Evolutionary conservation across 2,888 invertebrate species (phyloP).

Genomic region (Dynastes hyllus): DNA sequence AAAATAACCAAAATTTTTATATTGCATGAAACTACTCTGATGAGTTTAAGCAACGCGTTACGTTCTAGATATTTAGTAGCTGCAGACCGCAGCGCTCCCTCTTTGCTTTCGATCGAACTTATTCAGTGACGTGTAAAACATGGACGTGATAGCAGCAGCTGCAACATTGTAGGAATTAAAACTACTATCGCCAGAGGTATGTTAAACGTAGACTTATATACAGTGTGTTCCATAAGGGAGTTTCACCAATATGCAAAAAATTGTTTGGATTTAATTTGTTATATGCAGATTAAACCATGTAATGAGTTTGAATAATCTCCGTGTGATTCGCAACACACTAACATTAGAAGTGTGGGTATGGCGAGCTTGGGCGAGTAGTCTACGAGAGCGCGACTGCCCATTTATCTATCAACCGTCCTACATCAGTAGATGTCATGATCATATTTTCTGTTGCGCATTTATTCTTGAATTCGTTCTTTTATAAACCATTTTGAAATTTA

Average conservation of each 20-base stretch:
- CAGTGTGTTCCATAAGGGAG: constrained; percentile 27
- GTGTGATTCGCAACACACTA: neutral
- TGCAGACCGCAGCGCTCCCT: constrained; percentile 26
- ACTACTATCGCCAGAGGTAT: constrained; percentile 10
- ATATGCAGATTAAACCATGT: neutral
- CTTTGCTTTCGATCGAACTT: constrained; percentile 13
- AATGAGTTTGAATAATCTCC: neutral
- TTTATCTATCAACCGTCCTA: neutral
- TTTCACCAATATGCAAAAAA: neutral
- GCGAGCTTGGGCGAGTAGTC: neutral
- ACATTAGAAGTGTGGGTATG: constrained; percentile 16
- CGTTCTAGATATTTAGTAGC: neutral
- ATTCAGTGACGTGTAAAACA: constrained; percentile 40
- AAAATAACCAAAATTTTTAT: neutral
- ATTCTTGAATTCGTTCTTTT: neutral
- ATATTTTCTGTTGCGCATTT: neutral
- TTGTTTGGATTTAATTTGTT: neutral
- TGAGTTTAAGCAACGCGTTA: neutral
- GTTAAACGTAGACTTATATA: constrained; percentile 30
- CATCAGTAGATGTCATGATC: no score
- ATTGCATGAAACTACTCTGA: neutral
- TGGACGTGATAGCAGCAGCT: constrained; percentile 37
- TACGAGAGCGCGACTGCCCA: neutral
- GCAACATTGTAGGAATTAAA: constrained; percentile 24
- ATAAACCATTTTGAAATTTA: neutral